These are phyloP conservation scores for Axis porcinus DNA, from an alignment of 2,113 vertebrate genomes.

Conservation along the genomic window DNA sequence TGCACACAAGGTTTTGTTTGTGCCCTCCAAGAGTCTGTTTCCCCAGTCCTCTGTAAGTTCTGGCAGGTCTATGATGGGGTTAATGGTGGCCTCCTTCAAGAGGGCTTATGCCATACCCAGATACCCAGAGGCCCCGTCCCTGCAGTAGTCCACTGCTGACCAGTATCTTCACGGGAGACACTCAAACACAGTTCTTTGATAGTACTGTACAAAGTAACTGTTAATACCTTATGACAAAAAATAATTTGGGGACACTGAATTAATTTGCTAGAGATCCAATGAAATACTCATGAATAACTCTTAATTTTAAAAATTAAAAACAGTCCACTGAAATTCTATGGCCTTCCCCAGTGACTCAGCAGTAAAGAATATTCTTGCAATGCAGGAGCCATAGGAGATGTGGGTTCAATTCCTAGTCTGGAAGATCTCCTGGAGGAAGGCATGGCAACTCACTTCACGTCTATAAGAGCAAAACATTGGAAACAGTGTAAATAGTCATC, in stretches of 20 bases:
- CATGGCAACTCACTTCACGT: background rate
- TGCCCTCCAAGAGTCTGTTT: background rate
- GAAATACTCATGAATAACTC: background rate
- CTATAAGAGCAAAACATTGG: background rate
- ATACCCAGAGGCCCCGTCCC: fast-evolving
- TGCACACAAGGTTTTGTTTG: background rate
- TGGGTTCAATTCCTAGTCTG: background rate
- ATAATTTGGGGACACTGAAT: background rate
- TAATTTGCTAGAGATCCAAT: background rate
- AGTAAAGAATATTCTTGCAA: background rate
- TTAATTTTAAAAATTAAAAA: background rate
- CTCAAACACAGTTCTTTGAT: background rate
- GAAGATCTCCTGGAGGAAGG: background rate
- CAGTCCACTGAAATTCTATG: background rate
- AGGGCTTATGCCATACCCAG: background rate
- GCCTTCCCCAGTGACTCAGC: background rate
- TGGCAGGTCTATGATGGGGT: background rate
- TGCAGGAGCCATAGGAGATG: background rate
- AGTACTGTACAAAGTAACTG: background rate
- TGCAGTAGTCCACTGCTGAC: background rate
- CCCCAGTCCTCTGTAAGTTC: background rate
- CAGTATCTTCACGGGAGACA: fast-evolving
- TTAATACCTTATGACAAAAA: background rate
- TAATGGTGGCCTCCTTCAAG: background rate
- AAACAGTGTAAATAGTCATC: background rate